Percentiles rank a stretch among this genome's conserved stretches.
Conservation (phyloP, 2,113 vertebrate species). For the Podarcis muralis region DNA sequence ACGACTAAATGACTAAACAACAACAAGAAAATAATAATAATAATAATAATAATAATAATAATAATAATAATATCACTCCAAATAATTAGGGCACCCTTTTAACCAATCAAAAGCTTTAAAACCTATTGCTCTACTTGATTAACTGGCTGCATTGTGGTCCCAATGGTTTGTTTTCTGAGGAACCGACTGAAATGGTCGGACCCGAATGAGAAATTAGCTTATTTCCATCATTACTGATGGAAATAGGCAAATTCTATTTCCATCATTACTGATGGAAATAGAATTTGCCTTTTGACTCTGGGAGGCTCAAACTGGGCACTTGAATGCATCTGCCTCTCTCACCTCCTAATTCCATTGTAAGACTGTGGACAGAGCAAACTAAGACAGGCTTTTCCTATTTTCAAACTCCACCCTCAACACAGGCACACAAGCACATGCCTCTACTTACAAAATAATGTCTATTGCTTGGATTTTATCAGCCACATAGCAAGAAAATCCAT, state of each 20-base stretch:
- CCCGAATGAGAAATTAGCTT: background rate
- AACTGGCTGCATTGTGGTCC: too few species aligned
- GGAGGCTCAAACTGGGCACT: background rate
- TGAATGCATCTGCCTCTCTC: constrained; percentile 25
- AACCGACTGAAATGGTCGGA: background rate
- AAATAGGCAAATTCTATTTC: background rate
- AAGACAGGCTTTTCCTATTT: background rate
- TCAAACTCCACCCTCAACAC: constrained; percentile 37
- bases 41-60: too few species aligned
- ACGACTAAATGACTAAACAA: too few species aligned
- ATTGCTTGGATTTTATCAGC: constrained; percentile 64
- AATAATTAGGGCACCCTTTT: background rate
- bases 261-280: background rate
- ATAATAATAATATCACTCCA: background rate
- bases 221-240: background rate
- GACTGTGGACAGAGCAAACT: constrained; percentile 18
- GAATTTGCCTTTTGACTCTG: constrained; percentile 8
- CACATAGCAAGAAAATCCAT: constrained; percentile 70
- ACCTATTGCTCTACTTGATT: background rate
- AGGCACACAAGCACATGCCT: constrained; percentile 13
- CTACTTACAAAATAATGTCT: constrained; percentile 65
- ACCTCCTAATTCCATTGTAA: constrained; percentile 55
- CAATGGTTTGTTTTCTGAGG: background rate
- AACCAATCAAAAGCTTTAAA: background rate
- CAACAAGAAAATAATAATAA: too few species aligned